These are phyloP conservation scores for Nannoperca australis DNA, from an alignment of 2,797 vertebrate species.

Conservation along the genomic window DNA sequence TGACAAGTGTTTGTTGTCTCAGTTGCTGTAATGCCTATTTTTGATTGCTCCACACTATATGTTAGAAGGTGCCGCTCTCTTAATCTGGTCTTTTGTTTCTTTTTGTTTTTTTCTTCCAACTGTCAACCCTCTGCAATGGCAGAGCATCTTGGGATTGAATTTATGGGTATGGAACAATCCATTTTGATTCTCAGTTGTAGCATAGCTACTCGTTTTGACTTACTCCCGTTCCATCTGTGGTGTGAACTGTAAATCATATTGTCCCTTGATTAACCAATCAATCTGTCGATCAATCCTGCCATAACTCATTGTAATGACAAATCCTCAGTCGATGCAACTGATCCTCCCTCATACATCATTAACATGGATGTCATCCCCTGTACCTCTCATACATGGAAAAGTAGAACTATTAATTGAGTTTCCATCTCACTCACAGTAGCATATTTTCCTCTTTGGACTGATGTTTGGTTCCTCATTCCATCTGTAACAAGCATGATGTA, in stretches of 20 bases:
- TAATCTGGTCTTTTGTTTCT: slow-evolving; percentile 87
- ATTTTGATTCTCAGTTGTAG: slow-evolving; percentile 89
- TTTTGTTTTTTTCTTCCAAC: slow-evolving; percentile 75
- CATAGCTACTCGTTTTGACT: slow-evolving; percentile 82
- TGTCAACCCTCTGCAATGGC: slow-evolving; percentile 92
- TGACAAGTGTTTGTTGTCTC: slow-evolving; percentile 65
- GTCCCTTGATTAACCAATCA: slow-evolving; percentile 78
- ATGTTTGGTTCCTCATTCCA: slow-evolving; percentile 55
- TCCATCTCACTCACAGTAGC: slow-evolving; percentile 55
- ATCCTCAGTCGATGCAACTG: slow-evolving; percentile 57
- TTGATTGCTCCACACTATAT: slow-evolving; percentile 81
- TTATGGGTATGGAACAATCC: slow-evolving; percentile 97
- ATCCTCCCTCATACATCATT: slow-evolving; percentile 75
- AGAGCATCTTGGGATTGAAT: slow-evolving; percentile 99
- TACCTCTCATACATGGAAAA: slow-evolving; percentile 65
- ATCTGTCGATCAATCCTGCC: slow-evolving; percentile 62
- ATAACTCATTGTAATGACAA: slow-evolving; percentile 66
- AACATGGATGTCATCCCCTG: slow-evolving; percentile 79
- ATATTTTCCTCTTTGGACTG: slow-evolving; percentile 49
- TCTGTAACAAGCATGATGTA: slow-evolving; percentile 80
- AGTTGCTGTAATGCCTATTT: slow-evolving; percentile 62
- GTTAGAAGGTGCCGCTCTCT: slow-evolving; percentile 86
- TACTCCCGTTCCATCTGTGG: slow-evolving; percentile 79
- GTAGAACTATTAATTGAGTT: slow-evolving; percentile 56
- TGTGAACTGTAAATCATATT: slow-evolving; percentile 84